A percentile compares a stretch with the other conserved stretches of the same genome.
Evolutionary conservation across 2,113 vertebrate species (phyloP).

Genomic region (Zeus faber): DNA sequence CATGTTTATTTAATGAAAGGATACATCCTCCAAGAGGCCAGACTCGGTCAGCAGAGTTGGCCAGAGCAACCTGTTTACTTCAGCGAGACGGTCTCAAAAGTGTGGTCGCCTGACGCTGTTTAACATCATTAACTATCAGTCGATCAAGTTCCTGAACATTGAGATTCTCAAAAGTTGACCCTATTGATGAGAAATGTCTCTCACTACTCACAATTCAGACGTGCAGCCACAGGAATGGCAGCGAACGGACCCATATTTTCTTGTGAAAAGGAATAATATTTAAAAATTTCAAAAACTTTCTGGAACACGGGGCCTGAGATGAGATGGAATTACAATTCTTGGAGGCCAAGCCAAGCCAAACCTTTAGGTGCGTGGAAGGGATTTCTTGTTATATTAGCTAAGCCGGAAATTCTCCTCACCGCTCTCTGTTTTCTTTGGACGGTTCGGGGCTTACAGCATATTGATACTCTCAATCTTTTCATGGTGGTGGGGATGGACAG

Average conservation of each 20-base stretch:
- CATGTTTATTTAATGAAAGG: too few relatives aligned
- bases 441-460: conserved; percentile 57
- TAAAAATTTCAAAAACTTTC: conserved; percentile 82
- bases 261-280: conserved; percentile 51
- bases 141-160: too few relatives aligned
- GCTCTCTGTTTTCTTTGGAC: conserved; percentile 71
- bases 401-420: conserved; percentile 67
- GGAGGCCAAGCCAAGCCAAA: conserved; percentile 79
- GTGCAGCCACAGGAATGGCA: conserved; percentile 16
- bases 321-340: conserved; percentile 84
- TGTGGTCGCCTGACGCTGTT: too few relatives aligned
- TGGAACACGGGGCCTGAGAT: conserved; percentile 80
- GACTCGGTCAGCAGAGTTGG: too few relatives aligned
- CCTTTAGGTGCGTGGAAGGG: conserved; percentile 74
- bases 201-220: too few relatives aligned
- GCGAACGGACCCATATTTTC: conserved; percentile 47
- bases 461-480: conserved; percentile 67
- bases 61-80: too few relatives aligned
- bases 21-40: too few relatives aligned
- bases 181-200: too few relatives aligned
- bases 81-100: too few relatives aligned
- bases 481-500: too few relatives aligned
- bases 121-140: too few relatives aligned
- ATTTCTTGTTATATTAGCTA: conserved; percentile 78
- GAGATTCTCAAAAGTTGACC: conserved; percentile 41